A percentile compares a stretch with the other conserved stretches of the same genome.
Conservation (phyloP, 1,140 invertebrate genomes). For the Charaxes varanes region DNA sequence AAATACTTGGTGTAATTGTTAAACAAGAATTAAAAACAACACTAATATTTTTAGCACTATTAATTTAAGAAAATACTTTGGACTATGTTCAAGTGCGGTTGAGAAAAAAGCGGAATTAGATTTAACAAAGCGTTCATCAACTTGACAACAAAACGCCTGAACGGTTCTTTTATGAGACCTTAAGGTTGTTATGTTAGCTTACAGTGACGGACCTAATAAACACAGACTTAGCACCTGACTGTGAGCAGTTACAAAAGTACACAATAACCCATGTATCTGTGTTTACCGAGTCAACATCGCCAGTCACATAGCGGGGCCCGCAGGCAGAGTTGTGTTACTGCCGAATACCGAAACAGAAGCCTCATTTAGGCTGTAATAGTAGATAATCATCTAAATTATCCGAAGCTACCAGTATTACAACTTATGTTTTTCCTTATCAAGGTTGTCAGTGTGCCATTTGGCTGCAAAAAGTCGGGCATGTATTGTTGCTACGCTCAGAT, state of each 20-base stretch:
- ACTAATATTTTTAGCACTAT: no score
- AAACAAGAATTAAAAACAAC: no score
- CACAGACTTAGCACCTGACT: conserved; percentile 36
- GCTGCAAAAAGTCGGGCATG: conserved; percentile 15
- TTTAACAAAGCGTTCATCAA: no score
- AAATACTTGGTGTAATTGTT: no score
- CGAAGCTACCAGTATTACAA: conserved; percentile 5
- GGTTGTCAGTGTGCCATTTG: conserved; percentile 3
- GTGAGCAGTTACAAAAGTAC: conserved; percentile 41
- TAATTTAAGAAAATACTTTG: no score
- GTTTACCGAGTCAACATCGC: conserved; percentile 42
- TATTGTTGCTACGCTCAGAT: conserved; percentile 25
- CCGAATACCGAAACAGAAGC: conserved; percentile 13
- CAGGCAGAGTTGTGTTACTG: conserved; percentile 21
- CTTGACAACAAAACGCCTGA: conserved; percentile 15
- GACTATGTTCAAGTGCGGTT: no score
- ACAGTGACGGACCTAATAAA: conserved; percentile 27
- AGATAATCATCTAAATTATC: conserved; percentile 14
- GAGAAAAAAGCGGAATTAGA: no score
- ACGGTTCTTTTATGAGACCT: conserved; percentile 29
- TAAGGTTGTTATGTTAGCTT: conserved; percentile 15
- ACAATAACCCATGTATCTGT: conserved; percentile 32
- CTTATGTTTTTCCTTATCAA: conserved; percentile 4
- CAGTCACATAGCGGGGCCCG: conserved; percentile 38
- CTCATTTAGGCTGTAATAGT: not conserved